A percentile compares a stretch with the other conserved stretches of the same genome.
These are phyloP conservation scores for Palythoa caribaeorum DNA, from an alignment of 92 coral and sea anemone genomes.

Conservation along the genomic window DNA sequence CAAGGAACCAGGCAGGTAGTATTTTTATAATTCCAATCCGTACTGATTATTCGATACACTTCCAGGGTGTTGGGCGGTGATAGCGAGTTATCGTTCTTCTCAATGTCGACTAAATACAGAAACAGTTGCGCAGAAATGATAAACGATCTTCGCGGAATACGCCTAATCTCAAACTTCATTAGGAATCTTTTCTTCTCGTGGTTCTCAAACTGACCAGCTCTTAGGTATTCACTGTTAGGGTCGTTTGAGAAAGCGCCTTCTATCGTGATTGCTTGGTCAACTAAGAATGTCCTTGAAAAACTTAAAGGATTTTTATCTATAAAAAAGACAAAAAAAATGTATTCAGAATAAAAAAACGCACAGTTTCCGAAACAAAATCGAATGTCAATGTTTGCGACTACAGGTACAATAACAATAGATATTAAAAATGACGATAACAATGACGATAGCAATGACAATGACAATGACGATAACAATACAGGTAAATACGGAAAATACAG, in stretches of 20 bases:
- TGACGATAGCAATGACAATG: too few species aligned
- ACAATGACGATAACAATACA: too few species aligned
- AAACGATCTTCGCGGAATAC: conserved; percentile 74
- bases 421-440: too few species aligned
- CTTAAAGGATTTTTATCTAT: conserved; percentile 78
- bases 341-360: too few species aligned
- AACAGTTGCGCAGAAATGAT: conserved; percentile 84
- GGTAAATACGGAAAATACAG: too few species aligned
- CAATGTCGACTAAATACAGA: conserved; percentile 73
- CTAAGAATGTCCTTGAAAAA: conserved; percentile 68
- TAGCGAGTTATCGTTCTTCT: conserved; percentile 24
- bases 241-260: conserved; percentile 62
- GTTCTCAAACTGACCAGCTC: conserved; percentile 77
- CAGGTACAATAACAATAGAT: too few species aligned
- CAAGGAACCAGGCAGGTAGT: conserved; percentile 93
- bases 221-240: conserved; percentile 70
- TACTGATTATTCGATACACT: conserved; percentile 86
- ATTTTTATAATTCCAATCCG: conserved; percentile 85
- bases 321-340: background rate
- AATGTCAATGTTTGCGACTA: too few species aligned
- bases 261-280: conserved; percentile 70
- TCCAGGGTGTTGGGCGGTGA: conserved; percentile 79
- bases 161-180: conserved; percentile 80
- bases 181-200: conserved; percentile 82
- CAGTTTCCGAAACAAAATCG: too few species aligned